Conservation (phyloP, 1,140 invertebrate genomes). For the Heliconius hermathena region DNA sequence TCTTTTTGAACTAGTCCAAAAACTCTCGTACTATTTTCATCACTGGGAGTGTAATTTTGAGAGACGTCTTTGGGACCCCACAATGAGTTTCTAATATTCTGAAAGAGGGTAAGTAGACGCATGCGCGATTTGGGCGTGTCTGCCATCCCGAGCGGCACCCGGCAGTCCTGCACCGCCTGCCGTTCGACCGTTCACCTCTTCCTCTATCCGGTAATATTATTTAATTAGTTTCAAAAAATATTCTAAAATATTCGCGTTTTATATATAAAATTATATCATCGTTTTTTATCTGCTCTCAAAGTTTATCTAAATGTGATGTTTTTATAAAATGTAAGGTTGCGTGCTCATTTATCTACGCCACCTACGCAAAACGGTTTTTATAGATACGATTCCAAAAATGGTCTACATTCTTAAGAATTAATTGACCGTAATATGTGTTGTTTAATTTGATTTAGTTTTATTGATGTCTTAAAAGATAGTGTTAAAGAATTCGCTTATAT, state of each 20-base stretch:
- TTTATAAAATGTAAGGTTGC: conserved; percentile 6
- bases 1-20: background rate
- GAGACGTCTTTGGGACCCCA: conserved; percentile 15
- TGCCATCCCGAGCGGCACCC: conserved; percentile 51
- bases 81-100: conserved; percentile 12
- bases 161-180: conserved; percentile 58
- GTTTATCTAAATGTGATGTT: background rate
- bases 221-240: conserved; percentile 28
- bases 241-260: background rate
- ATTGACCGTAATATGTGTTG: conserved; percentile 19
- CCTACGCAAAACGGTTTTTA: conserved; percentile 52
- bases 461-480: background rate
- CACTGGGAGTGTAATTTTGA: conserved; percentile 8
- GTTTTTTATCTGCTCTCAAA: background rate
- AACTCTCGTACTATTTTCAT: conserved; percentile 2
- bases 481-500: background rate
- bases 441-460: background rate
- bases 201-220: conserved; percentile 54
- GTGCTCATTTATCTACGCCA: conserved; percentile 19
- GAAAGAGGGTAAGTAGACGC: conserved; percentile 51
- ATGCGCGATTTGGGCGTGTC: conserved; percentile 77
- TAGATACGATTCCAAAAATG: conserved; percentile 31
- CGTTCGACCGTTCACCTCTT: conserved; percentile 38
- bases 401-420: conserved; percentile 33
- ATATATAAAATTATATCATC: background rate